Base-by-base conservation (phyloP, 2,113 vertebrate genomes). In the Clarias magur region DNA sequence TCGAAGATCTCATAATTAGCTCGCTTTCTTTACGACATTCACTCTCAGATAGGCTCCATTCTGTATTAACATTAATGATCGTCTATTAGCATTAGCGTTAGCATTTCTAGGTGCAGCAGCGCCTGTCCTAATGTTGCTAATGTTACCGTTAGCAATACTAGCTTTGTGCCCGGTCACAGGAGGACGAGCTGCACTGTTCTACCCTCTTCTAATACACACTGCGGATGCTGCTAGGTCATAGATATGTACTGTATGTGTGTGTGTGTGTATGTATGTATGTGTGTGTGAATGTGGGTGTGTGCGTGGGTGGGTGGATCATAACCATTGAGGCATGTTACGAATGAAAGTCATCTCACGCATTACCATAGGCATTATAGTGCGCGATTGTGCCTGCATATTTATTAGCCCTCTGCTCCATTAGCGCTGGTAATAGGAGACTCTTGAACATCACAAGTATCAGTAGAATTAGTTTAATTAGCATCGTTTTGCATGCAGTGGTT, bases 401-500 rank as follows among this genome's bases (percentile, higher is more conserved):
- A 86, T 85, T 87, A 85, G 82, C 86, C 57, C 65, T 85, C 80
- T 87, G 54, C 48, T 70, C 67, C 85, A 59, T 85, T 76, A 87
- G 68, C 63, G 76, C 63, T 67, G 80, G 79, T 89, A 89, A 90
- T 85, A 86, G 88, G 87, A 60, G 72, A 86, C 65, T 82, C 79
- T 89, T 87, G 75, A 67, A 82, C 56, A 48, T 80, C 80, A 72
- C 78, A 85, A 85, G 83, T 85, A 88, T 87, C 72, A 86, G 85
- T 75, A 81, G 78, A 85, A 90, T 90, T 89, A 83, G 86, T 86
- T 89, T 90, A 90, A 90, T 90, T 90, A 89, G 89, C 86, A 88
- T 90, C 88, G 88, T 90, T 90, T 87, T 83, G 79, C 80, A 75
- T 80, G 65, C 86, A 87, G 84, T 85, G 70, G 84, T 75, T 86